Evolutionary conservation across 2,888 invertebrate species (phyloP), one percentile per base, ranked within the genome.

Genomic region (Drosophila tanythrix): DNA sequence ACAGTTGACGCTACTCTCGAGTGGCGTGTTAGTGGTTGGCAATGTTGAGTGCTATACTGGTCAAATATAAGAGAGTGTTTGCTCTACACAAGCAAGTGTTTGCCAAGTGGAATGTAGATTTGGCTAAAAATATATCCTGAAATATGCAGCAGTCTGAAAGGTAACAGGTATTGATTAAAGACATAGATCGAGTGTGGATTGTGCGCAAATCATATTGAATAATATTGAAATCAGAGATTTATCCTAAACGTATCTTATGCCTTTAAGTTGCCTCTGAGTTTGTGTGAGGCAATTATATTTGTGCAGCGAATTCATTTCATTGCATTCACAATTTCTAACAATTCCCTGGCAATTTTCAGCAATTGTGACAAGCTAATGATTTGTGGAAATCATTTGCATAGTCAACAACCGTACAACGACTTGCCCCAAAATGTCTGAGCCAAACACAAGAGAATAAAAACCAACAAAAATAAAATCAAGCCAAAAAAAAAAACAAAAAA

Each of bases 331-430:
- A 51, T 52, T 67, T 46, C 27, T 51, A 18, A 40, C 51, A 50
- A 58, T 61, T 72, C 62, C 31, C 53, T n/a, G 36, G 48, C 55
- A 50, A 62, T 50, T 56, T 53, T 63, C 52, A 13, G 27, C 63
- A 70, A 67, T 74, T 79, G 63, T 78, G 76, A 75, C 75, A 74
- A 66, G 60, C 66, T 55, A 74, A 78, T 78, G 77, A 78, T 78
- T 78, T 78, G 77, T 78, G 61, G 63, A 64, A 70, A 63, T 61
- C 58, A 79, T 79, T 79, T 79, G 75, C 75, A 78, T 70, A 46
- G 33, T 40, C 51, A 62, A 35, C 40, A 59, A 13, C 43, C 36
- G 55, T 29, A 62, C 35, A 71, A 50, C 25, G 71, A 52, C 31
- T 38, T 70, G 13, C 38, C n/a, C 38, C 38, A 29, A 50, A 21